Evolutionary conservation across 2,113 vertebrate genomes (phyloP).

Genomic region (Bos javanicus): DNA sequence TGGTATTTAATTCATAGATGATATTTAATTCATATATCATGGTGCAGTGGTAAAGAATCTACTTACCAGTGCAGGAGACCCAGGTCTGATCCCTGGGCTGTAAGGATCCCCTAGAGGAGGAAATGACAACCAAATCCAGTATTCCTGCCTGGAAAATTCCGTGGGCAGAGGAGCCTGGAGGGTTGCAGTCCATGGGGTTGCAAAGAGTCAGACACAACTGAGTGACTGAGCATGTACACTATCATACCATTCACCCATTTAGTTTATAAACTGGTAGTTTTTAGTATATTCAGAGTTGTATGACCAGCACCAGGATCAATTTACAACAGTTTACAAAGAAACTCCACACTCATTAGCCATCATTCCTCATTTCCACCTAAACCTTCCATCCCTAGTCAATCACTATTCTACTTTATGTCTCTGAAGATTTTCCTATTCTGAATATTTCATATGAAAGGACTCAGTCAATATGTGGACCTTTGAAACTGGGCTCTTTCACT

Average conservation of each 20-base stretch:
- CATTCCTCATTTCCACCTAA: not conserved
- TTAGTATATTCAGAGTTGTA: not conserved
- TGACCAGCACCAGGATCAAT: not conserved
- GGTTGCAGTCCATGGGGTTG: not conserved
- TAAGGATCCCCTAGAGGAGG: not conserved
- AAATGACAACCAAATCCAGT: not conserved
- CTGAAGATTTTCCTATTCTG: not conserved
- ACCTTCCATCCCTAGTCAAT: not conserved
- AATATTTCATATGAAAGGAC: not conserved
- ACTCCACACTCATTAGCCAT: not conserved
- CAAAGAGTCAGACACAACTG: not conserved
- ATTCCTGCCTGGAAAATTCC: not conserved
- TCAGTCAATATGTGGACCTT: not conserved
- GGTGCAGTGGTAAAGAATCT: not conserved
- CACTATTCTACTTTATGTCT: not conserved
- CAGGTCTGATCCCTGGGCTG: not conserved
- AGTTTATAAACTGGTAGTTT: not conserved
- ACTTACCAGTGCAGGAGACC: not conserved
- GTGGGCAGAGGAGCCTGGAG: not conserved
- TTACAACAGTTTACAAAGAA: not conserved
- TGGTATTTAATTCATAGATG: not conserved
- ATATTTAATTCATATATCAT: not conserved
- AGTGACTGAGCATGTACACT: not conserved
- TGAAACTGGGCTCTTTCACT: not conserved
- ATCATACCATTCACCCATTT: not conserved